Percentiles rank a stretch among this genome's conserved stretches.
These are phyloP conservation scores for Chrysotoxum bicinctum DNA, from an alignment of 2,888 invertebrate species.

Conservation along the genomic window DNA sequence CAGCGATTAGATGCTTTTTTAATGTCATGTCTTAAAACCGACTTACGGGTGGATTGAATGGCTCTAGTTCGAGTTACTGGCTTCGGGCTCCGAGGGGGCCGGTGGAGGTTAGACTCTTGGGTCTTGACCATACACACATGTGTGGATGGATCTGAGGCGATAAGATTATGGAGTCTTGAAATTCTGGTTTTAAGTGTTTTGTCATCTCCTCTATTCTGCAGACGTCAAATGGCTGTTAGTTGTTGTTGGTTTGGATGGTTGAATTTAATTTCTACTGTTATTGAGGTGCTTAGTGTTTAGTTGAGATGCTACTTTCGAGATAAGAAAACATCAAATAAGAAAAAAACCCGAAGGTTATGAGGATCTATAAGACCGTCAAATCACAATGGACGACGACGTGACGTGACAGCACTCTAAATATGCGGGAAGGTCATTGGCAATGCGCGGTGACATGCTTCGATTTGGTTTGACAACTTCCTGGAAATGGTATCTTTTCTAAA, in stretches of 20 bases:
- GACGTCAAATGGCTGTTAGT: conserved; percentile 14
- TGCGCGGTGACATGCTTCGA: conserved; percentile 68
- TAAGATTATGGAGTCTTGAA: conserved; percentile 56
- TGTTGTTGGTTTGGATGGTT: conserved; percentile 33
- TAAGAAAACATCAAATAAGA: conserved; percentile 61
- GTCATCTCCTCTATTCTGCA: conserved; percentile 49
- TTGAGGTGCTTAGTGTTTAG: conserved; percentile 47
- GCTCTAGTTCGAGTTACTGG: background rate
- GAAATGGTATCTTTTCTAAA: conserved; percentile 21
- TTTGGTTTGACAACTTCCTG: conserved; percentile 71
- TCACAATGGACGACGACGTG: background rate
- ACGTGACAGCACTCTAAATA: background rate
- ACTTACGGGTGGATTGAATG: conserved; percentile 35
- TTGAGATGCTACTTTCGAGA: conserved; percentile 52
- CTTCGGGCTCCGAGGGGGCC: background rate
- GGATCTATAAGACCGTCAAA: background rate
- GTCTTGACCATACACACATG: background rate
- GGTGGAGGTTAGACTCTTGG: background rate
- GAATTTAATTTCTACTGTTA: conserved; percentile 67
- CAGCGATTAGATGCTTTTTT: conserved; percentile 71
- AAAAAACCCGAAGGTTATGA: background rate
- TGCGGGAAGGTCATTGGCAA: conserved; percentile 67
- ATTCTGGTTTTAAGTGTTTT: conserved; percentile 69
- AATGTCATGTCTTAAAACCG: conserved; percentile 69
- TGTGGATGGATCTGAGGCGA: conserved; percentile 16